phyloP scores from a whole-genome alignment of 2,113 vertebrate species.

The Romanogobio albipinnatus region DNA sequence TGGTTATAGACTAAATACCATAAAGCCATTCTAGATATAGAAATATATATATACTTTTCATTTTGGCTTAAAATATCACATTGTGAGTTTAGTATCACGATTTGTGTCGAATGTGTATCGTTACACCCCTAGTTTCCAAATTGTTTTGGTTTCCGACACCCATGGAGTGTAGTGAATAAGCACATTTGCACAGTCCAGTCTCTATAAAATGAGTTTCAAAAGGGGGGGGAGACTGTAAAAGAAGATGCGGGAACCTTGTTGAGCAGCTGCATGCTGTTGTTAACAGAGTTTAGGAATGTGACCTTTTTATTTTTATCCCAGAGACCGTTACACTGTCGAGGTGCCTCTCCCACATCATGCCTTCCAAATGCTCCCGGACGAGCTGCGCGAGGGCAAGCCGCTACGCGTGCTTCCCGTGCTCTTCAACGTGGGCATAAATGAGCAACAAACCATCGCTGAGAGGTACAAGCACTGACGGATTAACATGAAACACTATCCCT shows the following conservation, averaged over 20 bases:
- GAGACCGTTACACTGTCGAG: conserved; percentile 89
- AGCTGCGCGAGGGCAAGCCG: conserved; percentile 89
- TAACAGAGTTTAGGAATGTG: background rate
- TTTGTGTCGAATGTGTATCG: no score
- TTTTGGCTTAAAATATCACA: no score
- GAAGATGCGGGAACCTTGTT: background rate
- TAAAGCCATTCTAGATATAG: no score
- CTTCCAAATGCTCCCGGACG: conserved; percentile 88
- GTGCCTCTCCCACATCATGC: conserved; percentile 87
- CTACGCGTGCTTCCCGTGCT: conserved; percentile 88
- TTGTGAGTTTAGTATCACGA: no score
- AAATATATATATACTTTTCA: no score
- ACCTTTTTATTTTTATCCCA: conserved; percentile 54
- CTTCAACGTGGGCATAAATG: conserved; percentile 97
- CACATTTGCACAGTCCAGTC: no score
- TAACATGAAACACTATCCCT: background rate
- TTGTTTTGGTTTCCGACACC: no score
- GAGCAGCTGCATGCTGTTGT: background rate
- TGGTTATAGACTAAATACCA: no score
- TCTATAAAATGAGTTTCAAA: background rate
- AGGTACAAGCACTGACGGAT: conserved; percentile 75
- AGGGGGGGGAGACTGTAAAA: no score
- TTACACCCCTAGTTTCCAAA: no score
- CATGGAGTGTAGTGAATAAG: no score
- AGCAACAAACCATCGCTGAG: conserved; percentile 97